These are phyloP conservation scores for Myotis myotis DNA, from an alignment of 2,797 vertebrate genomes.

Conservation along the genomic window DNA sequence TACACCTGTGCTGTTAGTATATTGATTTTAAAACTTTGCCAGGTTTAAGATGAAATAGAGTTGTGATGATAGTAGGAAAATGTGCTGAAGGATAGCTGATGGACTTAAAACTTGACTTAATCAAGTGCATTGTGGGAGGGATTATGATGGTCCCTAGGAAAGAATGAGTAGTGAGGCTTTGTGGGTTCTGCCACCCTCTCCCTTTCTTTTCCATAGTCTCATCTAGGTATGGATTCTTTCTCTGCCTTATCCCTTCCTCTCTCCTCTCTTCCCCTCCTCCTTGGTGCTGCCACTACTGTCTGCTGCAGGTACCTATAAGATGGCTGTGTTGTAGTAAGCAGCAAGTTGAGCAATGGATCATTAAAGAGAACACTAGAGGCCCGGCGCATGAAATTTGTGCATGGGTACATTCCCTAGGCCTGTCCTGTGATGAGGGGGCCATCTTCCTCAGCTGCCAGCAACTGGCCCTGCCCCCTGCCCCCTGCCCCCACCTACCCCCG, in stretches of 20 bases:
- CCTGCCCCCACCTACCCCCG: too few species aligned
- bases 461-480: too few species aligned
- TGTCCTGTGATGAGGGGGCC: too few species aligned
- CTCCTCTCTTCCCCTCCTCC: not conserved
- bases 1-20: not conserved
- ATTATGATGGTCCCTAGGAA: not conserved
- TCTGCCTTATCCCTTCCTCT: not conserved
- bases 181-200: not conserved
- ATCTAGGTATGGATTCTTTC: not conserved
- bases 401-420: too few species aligned
- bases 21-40: constrained; percentile 37
- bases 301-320: not conserved
- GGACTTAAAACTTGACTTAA: not conserved
- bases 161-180: not conserved
- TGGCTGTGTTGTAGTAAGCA: not conserved
- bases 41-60: not conserved
- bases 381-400: too few species aligned
- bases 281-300: not conserved
- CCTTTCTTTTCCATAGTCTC: not conserved
- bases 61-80: constrained; percentile 25
- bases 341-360: not conserved
- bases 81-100: not conserved
- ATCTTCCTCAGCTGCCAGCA: too few species aligned
- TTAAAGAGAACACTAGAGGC: not conserved
- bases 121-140: not conserved